Base-by-base conservation (phyloP, 2,888 invertebrate species). In the Scaptomyza caliginosa region DNA sequence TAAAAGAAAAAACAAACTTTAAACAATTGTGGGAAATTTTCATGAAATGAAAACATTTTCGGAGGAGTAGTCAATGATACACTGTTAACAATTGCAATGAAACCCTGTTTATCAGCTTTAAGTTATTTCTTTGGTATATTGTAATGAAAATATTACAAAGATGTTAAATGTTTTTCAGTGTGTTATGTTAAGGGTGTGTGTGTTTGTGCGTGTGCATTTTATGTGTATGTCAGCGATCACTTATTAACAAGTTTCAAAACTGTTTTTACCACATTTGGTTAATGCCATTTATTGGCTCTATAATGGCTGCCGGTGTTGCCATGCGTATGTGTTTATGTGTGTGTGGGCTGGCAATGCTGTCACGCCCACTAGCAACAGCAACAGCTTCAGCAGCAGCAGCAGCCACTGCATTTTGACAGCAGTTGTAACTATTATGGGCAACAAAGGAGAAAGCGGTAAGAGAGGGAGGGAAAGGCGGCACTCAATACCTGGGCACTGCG, bases 241-340 rank as follows among this genome's bases (percentile, higher is more conserved):
- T 86, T 83, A 81, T 87, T 78, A 78, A 85, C 83, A 83, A 83
- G 87, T 85, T 82, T 70, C 65, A 72, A 87, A 82, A 85, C 69
- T 74, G 84, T 84, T 78, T 88, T 86, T 80, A 67, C 84, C 84
- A 71, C 84, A 88, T 86, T 88, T 83, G 84, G 84, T 72, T 86
- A 88, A 80, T 86, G 81, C 81, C 78, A 84, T 84, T 86, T 86
- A 75, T 86, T 82, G 81, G 85, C 72, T 69, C 58, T 59, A 54
- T 64, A 56, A 60, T 36, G 46, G 59, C 70, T 71, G 76, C 67
- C 42, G 71, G 67, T 83, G 83, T 67, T 74, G 70, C 46, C 65
- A 59, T 58, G 16, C 39, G 40, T 63, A 32, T 51, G 43, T 52
- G 38, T 43, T n/a, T n/a, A 46, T 67, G 38, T 74, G 19, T 70